Evolutionary conservation across 2,113 vertebrate species (phyloP), one percentile per base, ranked within the genome.

Genomic region (Lophura nycthemera): DNA sequence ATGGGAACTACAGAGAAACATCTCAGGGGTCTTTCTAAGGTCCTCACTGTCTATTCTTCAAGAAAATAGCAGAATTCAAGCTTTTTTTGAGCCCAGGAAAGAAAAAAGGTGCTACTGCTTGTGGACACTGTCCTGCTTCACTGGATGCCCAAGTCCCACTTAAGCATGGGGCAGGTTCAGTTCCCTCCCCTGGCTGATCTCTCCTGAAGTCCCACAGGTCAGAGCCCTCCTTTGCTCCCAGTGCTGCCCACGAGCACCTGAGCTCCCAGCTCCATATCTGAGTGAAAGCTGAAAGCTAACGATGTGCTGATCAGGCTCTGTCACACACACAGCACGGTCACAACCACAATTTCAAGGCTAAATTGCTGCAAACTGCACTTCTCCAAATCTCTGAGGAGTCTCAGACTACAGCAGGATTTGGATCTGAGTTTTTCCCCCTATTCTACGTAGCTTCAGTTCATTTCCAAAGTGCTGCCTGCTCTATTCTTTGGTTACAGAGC

Each of bases 241-340:
- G 48, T 30, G 6, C 66, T 50, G 29, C 29, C 43, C 6, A 0
- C 22, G 38, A 43, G 34, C 14, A 43, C 43, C 29, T 4, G 24
- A 85, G 67, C 65, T 42, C 29, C 34, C 71, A 60, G 48, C 56
- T 67, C 50, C 34, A 21, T 0, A 0, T 24, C 14, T 50, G 36
- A 66, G 11, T 32, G 38, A 40, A 40, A 40, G 38, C 56, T 59
- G 56, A 32, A 19, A 59, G 56, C 32, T n/a, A 59, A 59, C 32
- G 10, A 59, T 32, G 3, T 3, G 3, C 27, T 47, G 19, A 32
- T 27, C 2, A 19, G 36, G 10, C 50, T 83, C 63, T 0, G 0
- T 14, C 2, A 12, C 38, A 24, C 1, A 32, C 77, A 3, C 0
- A 6, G 48, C 32, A 18, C 0, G 5, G 63, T 10, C 1, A 8